Base-by-base conservation (phyloP, 2,888 invertebrate species). In the Andrena fulva region DNA sequence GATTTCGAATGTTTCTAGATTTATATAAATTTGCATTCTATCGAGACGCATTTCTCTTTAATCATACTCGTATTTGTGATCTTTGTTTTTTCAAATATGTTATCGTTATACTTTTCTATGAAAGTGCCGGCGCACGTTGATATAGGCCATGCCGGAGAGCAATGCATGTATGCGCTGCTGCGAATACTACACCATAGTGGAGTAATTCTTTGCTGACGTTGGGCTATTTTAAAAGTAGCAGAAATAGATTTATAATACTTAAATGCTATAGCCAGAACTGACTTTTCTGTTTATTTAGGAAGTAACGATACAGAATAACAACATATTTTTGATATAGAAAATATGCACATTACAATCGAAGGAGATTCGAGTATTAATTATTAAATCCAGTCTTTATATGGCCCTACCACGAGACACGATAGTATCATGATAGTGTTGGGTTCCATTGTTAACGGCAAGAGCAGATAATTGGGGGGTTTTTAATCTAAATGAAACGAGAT, bases 291-390 rank as follows among this genome's bases (percentile, higher is more conserved):
- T 88, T 79, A 84, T 87, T 88, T 89, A 87, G 85, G 73, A 87
- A 85, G 80, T 89, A 89, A 86, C 84, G 79, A 84, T 88, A 88
- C 89, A 91, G 87, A 91, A 87, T 87, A 87, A 89, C 75, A 85
- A 88, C 87, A 91, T 91, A 91, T 91, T 91, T 91, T 91, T 91
- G 91, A 91, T 91, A 91, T 91, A 91, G 90, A 91, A 89, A 80
- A 77, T 86, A 80, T 87, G 86, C 90, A 88, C 90, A 89, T 87
- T 86, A 83, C 85, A 84, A 80, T 85, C 78, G 76, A 81, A 76
- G 64, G 76, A 83, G 75, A 82, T 83, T 73, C 66, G 76, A 85
- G 83, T 77, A 84, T 84, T 59, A 78, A 74, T 84, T 75, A 84
- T 76, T 79, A 84, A 75, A 85, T 77, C 77, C 79, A 86, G 77